phyloP scores from a whole-genome alignment of 2,113 vertebrate species.

The Burhinus oedicnemus region DNA sequence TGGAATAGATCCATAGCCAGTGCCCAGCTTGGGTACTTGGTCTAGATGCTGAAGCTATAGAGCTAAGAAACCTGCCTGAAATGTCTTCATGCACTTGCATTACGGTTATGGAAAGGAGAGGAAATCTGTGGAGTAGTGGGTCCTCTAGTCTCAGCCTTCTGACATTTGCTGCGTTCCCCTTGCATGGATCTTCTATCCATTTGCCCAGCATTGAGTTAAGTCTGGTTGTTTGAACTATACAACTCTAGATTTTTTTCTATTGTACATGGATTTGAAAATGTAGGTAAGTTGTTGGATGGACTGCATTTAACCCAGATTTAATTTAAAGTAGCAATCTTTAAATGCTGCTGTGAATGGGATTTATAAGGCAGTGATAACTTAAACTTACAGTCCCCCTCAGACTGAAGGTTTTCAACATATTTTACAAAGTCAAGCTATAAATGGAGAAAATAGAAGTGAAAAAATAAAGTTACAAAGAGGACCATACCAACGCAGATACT shows the following conservation, averaged over 20 bases:
- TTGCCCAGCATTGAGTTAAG: neutral
- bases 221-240: neutral
- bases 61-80: neutral
- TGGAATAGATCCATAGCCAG: neutral
- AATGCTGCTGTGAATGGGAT: neutral
- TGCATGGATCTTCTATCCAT: neutral
- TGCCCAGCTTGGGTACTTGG: neutral
- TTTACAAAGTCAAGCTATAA: neutral
- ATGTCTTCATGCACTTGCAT: neutral
- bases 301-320: neutral
- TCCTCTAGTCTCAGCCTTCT: neutral
- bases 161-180: neutral
- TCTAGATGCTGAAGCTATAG: neutral
- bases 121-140: neutral
- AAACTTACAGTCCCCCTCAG: neutral
- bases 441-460: neutral
- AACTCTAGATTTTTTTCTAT: neutral
- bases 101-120: neutral
- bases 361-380: neutral
- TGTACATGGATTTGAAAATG: neutral
- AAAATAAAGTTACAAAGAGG: neutral
- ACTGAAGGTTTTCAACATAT: neutral
- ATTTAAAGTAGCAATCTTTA: neutral
- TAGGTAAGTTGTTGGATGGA: neutral
- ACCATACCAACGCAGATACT: neutral